Evolutionary conservation across 1,140 invertebrate genomes (phyloP), one percentile per base, ranked within the genome.

Genomic region (Phortica variegata): DNA sequence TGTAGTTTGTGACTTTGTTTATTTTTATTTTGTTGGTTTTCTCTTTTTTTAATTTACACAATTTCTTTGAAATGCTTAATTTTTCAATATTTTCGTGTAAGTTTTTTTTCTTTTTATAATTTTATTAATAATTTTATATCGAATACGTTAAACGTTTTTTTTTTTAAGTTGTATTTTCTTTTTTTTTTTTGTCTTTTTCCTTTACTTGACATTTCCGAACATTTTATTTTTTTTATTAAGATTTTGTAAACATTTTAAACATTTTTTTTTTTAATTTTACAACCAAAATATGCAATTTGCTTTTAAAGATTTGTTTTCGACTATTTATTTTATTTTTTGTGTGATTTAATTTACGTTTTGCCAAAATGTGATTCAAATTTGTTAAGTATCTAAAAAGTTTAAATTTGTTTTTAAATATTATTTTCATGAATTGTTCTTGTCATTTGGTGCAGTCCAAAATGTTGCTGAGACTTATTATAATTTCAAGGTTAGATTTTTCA

Each of bases 381-480:
- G 52, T 63, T 60, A 62, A 65, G 61, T 65, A 61, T 58, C 58
- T 66, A 61, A 60, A 61, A 40, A 17, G 6, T 55, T 56, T 36
- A n/a, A 36, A 13, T 38, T 17, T 38, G 15, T 38, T 38, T 38
- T 4, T 7, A 3, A 3, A 38, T 38, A 17, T 38, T 38, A 13
- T 38, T 38, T 10, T 38, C 18, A 16, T 16, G 18, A 16, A 38
- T 13, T 50, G 29, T 29, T 40, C 36, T 44, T 52, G 52, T 45
- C 38, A 18, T 50, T 43, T 17, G 32, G 61, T 68, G 63, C 63
- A 68, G 63, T 68, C 63, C 65, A 61, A 61, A 60, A 45, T 51
- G 58, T 65, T 61, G 49, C 49, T 34, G 54, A 38, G 54, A 54
- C 57, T 56, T 59, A 47, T 46, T 45, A n/a, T n/a, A n/a, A n/a